Base-by-base conservation (phyloP, 2,888 invertebrate genomes). In the Oscheius myriophilus region DNA sequence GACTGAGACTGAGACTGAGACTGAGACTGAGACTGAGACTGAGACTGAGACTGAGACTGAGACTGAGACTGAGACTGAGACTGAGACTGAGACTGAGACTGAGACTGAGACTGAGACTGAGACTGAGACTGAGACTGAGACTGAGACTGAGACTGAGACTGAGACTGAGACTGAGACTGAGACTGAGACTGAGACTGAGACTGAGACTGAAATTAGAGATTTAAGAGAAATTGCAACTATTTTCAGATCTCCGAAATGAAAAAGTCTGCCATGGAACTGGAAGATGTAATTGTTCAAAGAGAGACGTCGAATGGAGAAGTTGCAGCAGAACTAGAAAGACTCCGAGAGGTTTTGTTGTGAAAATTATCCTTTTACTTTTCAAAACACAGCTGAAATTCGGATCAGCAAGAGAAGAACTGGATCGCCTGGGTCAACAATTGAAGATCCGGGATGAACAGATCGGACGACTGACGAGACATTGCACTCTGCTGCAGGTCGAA, bases 361-460 rank as follows among this genome's bases (percentile, higher is more conserved):
- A 62, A 16, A 53, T 18, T 66, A n/a, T n/a, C n/a, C 21, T 42
- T 67, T 21, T 23, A 79, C 59, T 33, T 57, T 67, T 9, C 3
- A 9, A 33, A 33, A 9, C 61, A 33, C 46, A 80, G 81, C 45
- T 76, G 41, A 77, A 73, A 18, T 84, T 80, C 49, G 84, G 84
- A 16, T 70, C 69, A 49, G 73, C 76, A 0, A 64, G 76, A 49
- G 73, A 72, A 2, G 79, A 84, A 67, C 69, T 84, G 0, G 21
- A 53, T 9, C 52, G 72, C 2, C 63, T 85, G n/a, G 77, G 82
- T 52, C 73, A 71, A 42, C 84, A 84, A 62, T 63, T 84, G n/a
- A 71, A 75, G 55, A 82, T 77, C 70, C 75, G 85, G 9, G 82
- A 85, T 52, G 75, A 77, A n/a, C 85, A 85, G 59, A 81, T 85